A percentile compares a stretch with the other conserved stretches of the same genome.
Evolutionary conservation across 30 jellyfish, hydroid and myxozoan species (phyloP).

Genomic region (Pelagia noctiluca): DNA sequence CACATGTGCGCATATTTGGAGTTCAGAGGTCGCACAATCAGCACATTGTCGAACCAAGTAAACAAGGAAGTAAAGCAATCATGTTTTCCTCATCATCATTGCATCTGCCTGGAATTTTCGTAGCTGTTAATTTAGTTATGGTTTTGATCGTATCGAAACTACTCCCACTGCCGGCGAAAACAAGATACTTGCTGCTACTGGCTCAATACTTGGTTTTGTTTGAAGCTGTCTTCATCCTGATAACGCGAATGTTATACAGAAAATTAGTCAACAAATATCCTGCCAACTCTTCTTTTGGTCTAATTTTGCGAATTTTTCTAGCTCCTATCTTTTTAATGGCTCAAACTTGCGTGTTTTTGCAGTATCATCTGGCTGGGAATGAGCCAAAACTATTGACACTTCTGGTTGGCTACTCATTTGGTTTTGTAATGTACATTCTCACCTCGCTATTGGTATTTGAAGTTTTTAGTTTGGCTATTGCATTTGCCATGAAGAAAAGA

Average conservation of each 20-base stretch:
- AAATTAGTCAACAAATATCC: slow-evolving; percentile 37
- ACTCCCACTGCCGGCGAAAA: slow-evolving; percentile 15
- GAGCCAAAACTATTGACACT: slow-evolving; percentile 54
- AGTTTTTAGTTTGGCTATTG: not conserved
- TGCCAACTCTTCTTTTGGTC: slow-evolving; percentile 28
- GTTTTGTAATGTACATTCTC: slow-evolving; percentile 43
- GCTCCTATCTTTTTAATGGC: slow-evolving; percentile 52
- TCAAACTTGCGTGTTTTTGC: slow-evolving; percentile 50
- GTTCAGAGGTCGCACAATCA: too few relatives aligned
- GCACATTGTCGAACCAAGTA: too few relatives aligned
- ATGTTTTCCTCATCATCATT: too few relatives aligned
- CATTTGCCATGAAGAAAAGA: not conserved
- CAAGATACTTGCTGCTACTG: slow-evolving; percentile 28
- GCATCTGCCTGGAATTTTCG: slow-evolving; percentile 22
- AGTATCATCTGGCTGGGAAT: slow-evolving; percentile 38
- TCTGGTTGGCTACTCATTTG: slow-evolving; percentile 61
- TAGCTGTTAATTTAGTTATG: slow-evolving; percentile 25
- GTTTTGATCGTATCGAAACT: slow-evolving; percentile 36
- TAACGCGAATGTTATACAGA: slow-evolving; percentile 25
- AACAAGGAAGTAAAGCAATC: too few relatives aligned
- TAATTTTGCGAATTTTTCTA: slow-evolving; percentile 36
- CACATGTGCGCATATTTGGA: too few relatives aligned
- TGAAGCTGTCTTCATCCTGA: slow-evolving; percentile 37
- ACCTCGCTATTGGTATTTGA: slow-evolving; percentile 37
- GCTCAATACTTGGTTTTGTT: slow-evolving; percentile 39